These are phyloP conservation scores for Periparus ater DNA, from an alignment of 2,797 vertebrate species.

Conservation along the genomic window DNA sequence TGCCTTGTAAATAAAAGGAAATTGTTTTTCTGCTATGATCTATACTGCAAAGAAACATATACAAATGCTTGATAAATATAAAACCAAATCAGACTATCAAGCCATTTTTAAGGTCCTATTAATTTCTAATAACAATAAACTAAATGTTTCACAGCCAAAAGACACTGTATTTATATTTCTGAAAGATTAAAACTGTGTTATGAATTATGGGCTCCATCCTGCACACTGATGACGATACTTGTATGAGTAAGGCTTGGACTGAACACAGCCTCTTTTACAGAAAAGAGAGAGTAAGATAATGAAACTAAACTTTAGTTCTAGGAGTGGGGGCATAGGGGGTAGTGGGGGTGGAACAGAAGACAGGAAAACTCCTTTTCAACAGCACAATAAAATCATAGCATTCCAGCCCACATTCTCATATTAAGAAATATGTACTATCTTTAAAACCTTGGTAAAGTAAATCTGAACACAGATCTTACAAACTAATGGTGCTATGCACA, in stretches of 20 bases:
- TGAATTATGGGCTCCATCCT: not conserved
- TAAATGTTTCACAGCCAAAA: not conserved
- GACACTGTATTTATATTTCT: not conserved
- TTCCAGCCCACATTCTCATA: not conserved
- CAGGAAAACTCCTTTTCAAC: not conserved
- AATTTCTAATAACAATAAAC: constrained; percentile 36
- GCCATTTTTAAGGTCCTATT: constrained; percentile 2
- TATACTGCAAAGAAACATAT: constrained; percentile 23
- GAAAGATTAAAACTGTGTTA: not conserved
- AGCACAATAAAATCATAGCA: not conserved
- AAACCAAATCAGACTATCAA: constrained; percentile 27
- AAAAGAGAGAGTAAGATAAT: not conserved
- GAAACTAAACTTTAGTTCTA: not conserved
- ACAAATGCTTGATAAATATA: constrained; percentile 40
- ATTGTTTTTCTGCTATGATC: constrained; percentile 68
- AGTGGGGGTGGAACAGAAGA: not conserved
- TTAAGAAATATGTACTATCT: not conserved
- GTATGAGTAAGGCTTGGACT: not conserved
- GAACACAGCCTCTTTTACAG: not conserved
- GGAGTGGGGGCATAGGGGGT: too few relatives aligned
- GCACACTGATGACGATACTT: not conserved
- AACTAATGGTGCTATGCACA: not conserved
- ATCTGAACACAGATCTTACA: not conserved
- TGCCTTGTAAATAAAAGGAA: constrained; percentile 75
- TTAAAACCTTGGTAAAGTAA: not conserved